phyloP scores from a whole-genome alignment of 2,113 vertebrate species.

The Spermophilus dauricus region DNA sequence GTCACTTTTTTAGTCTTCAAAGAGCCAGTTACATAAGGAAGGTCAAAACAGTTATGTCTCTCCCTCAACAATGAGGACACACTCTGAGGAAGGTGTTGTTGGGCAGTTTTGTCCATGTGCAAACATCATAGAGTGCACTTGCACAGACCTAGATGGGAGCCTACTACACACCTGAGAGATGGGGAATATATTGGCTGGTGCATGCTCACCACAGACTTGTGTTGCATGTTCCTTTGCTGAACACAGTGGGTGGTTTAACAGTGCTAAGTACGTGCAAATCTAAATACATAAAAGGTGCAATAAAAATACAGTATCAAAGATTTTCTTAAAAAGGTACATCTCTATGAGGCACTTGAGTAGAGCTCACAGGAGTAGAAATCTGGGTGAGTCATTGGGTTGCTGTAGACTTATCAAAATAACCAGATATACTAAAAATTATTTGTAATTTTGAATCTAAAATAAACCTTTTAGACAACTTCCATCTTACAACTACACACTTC shows the following conservation, averaged over 20 bases:
- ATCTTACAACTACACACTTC: background rate
- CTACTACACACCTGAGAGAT: background rate
- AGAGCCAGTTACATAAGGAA: background rate
- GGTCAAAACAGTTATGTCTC: background rate
- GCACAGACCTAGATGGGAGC: background rate
- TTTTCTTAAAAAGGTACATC: background rate
- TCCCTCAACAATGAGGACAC: background rate
- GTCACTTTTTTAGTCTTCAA: slow-evolving; percentile 17
- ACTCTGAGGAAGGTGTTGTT: background rate
- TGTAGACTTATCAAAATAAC: background rate
- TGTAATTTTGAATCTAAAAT: background rate
- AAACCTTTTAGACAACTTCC: background rate
- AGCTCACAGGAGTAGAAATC: background rate
- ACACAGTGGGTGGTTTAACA: background rate
- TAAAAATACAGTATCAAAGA: background rate
- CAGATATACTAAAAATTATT: background rate
- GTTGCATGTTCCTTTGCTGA: background rate
- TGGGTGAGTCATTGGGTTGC: background rate
- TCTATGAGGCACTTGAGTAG: background rate
- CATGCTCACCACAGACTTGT: no score
- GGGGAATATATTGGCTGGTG: no score
- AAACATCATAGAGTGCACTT: background rate
- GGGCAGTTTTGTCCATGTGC: background rate
- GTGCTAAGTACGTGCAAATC: background rate
- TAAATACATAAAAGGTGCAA: background rate